Evolutionary conservation across 2,113 vertebrate species (phyloP), one percentile per base, ranked within the genome.

Genomic region (Calyptomena viridis): DNA sequence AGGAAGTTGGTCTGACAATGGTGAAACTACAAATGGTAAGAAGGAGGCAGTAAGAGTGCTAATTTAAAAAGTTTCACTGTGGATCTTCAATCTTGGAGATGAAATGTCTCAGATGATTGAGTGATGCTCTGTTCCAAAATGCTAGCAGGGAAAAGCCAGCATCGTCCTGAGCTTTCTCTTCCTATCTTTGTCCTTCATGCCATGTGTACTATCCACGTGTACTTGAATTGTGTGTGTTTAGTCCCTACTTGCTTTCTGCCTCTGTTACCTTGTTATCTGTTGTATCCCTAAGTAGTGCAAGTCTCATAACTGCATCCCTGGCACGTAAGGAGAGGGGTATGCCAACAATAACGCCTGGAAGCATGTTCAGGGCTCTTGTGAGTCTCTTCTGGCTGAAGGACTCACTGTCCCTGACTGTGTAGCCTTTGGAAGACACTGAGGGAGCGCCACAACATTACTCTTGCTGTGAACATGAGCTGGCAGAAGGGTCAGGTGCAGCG

Each of bases 371-470:
- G 33, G 46, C 22, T 84, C 22, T 19, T 2, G 23, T 6, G 30
- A 33, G 27, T 23, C 39, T 49, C 60, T 49, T 31, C 8, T 35
- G 63, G 3, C 33, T 6, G 63, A 44, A 15, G 25, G 59, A 76
- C n/a, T n/a, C 39, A 7, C 2, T 0, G 7, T 66, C 40, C 20
- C 28, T 56, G 79, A 25, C 72, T 0, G 0, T 7, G 31, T 37
- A 42, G 47, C 44, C 27, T 58, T 25, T 37, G 67, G 60, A 39
- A 58, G 64, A 25, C 0, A 1, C 52, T 24, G 91, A 47, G 50
- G 50, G 71, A 73, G 83, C 23, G 28, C 31, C 21, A 23, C 37
- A 16, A 72, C 59, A 20, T n/a, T 73, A 39, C n/a, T 42, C 49
- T 64, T 3, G 2, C 62, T 44, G 79, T 77, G 68, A 40, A 62